Conservation (phyloP, 2,888 invertebrate genomes). For the Nasonovia ribisnigri region DNA sequence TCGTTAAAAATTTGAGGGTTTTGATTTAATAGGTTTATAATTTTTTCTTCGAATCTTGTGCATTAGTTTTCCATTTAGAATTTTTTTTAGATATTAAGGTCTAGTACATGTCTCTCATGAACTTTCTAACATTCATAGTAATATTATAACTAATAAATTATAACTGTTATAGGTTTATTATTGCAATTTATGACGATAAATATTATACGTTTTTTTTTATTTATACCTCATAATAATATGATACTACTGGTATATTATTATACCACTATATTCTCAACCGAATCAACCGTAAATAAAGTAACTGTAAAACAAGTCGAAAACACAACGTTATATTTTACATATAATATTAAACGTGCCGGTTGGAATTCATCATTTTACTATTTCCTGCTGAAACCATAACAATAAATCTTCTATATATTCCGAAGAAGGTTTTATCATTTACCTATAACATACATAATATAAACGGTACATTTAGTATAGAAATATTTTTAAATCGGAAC, state of each 20-base stretch:
- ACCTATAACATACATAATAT: background rate
- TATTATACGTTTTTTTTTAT: background rate
- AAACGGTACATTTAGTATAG: background rate
- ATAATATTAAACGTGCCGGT: background rate
- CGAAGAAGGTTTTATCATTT: background rate
- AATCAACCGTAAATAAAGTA: background rate
- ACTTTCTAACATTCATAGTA: background rate
- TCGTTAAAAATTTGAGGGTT: too few species aligned
- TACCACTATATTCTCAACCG: background rate
- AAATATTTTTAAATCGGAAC: background rate
- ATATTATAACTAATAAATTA: background rate
- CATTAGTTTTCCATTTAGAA: background rate
- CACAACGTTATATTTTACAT: background rate
- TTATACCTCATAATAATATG: background rate
- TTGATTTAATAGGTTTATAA: background rate
- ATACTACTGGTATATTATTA: background rate
- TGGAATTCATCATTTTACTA: conserved; percentile 5
- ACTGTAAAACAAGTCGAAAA: background rate
- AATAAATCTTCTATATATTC: background rate
- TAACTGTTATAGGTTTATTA: background rate
- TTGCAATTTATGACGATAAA: background rate
- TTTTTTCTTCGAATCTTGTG: background rate
- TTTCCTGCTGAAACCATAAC: conserved; percentile 7
- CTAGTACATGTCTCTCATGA: background rate
- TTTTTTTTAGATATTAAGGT: background rate